Percentiles rank a stretch among this genome's conserved stretches.
Evolutionary conservation across 2,888 invertebrate genomes (phyloP).

Genomic region (Lampropteryx suffumata): DNA sequence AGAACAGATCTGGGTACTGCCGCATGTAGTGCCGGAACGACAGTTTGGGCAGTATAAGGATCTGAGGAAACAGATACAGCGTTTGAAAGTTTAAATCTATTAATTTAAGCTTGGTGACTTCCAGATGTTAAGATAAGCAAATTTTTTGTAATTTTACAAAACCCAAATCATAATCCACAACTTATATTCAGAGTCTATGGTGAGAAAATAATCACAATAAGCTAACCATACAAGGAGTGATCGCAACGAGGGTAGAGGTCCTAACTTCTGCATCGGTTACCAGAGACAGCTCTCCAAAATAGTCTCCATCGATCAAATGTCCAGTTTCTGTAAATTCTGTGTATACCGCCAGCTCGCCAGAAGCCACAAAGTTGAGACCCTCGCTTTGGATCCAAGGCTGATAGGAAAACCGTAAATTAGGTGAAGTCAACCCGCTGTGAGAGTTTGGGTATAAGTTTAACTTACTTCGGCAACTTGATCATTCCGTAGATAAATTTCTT

Average conservation of each 20-base stretch:
- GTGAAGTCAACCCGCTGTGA: too few species aligned
- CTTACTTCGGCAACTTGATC: slow-evolving; percentile 44
- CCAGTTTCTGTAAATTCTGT: slow-evolving; percentile 35
- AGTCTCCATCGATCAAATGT: slow-evolving; percentile 48
- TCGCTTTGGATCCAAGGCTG: slow-evolving; percentile 42
- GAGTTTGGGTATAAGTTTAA: neutral
- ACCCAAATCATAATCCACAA: too few species aligned
- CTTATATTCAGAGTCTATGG: too few species aligned
- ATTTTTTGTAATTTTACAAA: too few species aligned
- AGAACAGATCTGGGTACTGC: slow-evolving; percentile 18
- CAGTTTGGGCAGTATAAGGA: slow-evolving; percentile 39
- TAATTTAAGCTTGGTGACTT: too few species aligned
- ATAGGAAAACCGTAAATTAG: neutral
- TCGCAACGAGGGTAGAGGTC: slow-evolving; percentile 37
- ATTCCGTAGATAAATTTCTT: slow-evolving; percentile 37
- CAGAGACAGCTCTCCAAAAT: slow-evolving; percentile 45
- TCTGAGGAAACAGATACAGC: slow-evolving; percentile 23
- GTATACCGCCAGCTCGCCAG: slow-evolving; percentile 42
- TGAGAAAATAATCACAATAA: neutral
- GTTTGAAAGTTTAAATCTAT: neutral
- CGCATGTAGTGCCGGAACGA: slow-evolving; percentile 42
- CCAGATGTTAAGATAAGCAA: too few species aligned
- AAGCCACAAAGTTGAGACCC: slow-evolving; percentile 33
- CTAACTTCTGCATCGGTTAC: slow-evolving; percentile 44
- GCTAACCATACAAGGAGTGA: slow-evolving; percentile 40